These are phyloP conservation scores for Galemys pyrenaicus DNA, from an alignment of 2,113 vertebrate species.

Conservation along the genomic window DNA sequence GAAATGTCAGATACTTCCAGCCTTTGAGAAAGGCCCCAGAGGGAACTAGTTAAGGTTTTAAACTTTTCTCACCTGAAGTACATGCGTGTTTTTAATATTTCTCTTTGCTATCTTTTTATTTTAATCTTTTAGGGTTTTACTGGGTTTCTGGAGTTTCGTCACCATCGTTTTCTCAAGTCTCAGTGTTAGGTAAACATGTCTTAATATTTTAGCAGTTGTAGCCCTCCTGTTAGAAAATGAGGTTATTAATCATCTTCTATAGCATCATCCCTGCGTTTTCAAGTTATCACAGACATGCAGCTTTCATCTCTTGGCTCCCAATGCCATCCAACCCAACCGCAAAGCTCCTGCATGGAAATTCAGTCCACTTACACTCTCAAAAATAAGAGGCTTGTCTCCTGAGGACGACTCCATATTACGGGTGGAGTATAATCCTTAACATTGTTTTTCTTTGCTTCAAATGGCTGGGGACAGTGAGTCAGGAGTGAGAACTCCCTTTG, in stretches of 20 bases:
- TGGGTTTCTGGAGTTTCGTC: background rate
- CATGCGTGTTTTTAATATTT: background rate
- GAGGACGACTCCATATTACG: constrained; percentile 84
- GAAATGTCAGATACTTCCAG: background rate
- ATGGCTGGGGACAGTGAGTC: constrained; percentile 89
- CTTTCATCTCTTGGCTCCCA: constrained; percentile 85
- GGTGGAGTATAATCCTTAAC: constrained; percentile 87
- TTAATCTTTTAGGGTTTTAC: background rate
- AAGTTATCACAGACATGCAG: constrained; percentile 87
- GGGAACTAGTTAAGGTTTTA: background rate
- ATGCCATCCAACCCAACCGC: constrained; percentile 80
- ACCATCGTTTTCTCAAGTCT: background rate
- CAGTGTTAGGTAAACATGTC: background rate
- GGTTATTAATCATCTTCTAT: constrained; percentile 79
- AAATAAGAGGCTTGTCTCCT: constrained; percentile 88
- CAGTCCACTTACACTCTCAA: constrained; percentile 83
- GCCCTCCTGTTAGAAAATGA: constrained; percentile 73
- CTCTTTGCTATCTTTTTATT: background rate
- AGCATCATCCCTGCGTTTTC: constrained; percentile 80
- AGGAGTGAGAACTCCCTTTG: constrained; percentile 89
- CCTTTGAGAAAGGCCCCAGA: background rate
- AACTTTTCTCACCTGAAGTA: background rate
- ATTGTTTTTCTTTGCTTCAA: constrained; percentile 89
- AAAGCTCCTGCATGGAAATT: constrained; percentile 78
- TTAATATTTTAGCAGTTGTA: constrained; percentile 69